A percentile compares a stretch with the other conserved stretches of the same genome.
Conservation (phyloP, 1,140 invertebrate genomes). For the Diorhabda sublineata region DNA sequence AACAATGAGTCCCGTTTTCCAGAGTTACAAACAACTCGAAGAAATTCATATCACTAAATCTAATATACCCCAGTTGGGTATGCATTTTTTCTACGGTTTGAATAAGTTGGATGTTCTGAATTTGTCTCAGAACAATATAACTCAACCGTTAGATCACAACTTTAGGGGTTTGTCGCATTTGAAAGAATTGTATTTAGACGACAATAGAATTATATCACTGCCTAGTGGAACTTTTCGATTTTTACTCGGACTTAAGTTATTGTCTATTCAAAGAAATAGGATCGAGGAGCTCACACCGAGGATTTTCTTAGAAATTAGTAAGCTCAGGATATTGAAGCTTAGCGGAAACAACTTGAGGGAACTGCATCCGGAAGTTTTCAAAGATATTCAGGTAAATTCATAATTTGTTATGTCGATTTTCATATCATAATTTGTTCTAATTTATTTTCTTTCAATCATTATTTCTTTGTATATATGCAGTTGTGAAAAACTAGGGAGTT, state of each 20-base stretch:
- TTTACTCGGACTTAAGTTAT: conserved; percentile 60
- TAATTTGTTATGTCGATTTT: not conserved
- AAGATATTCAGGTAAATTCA: conserved; percentile 60
- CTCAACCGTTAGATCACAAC: conserved; percentile 74
- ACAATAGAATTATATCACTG: conserved; percentile 71
- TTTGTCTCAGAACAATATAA: conserved; percentile 72
- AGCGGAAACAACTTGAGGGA: conserved; percentile 68
- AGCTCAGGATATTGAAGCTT: conserved; percentile 66
- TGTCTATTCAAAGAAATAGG: conserved; percentile 67
- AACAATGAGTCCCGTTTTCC: conserved; percentile 70
- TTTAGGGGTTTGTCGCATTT: conserved; percentile 72
- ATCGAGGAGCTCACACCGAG: conserved; percentile 63
- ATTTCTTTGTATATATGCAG: not conserved
- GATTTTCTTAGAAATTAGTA: conserved; percentile 63
- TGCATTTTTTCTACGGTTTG: conserved; percentile 73
- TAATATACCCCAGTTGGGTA: conserved; percentile 72
- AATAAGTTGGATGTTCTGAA: conserved; percentile 64
- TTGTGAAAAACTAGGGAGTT: not conserved
- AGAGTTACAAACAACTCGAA: conserved; percentile 62
- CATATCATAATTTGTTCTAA: not conserved
- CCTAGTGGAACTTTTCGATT: conserved; percentile 71
- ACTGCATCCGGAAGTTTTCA: conserved; percentile 71
- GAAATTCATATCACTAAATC: conserved; percentile 73
- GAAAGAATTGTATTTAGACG: conserved; percentile 79
- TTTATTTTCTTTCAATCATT: too few species aligned